Evolutionary conservation across 2,797 vertebrate genomes (phyloP), one percentile per base, ranked within the genome.

Genomic region (Luscinia megarhynchos): DNA sequence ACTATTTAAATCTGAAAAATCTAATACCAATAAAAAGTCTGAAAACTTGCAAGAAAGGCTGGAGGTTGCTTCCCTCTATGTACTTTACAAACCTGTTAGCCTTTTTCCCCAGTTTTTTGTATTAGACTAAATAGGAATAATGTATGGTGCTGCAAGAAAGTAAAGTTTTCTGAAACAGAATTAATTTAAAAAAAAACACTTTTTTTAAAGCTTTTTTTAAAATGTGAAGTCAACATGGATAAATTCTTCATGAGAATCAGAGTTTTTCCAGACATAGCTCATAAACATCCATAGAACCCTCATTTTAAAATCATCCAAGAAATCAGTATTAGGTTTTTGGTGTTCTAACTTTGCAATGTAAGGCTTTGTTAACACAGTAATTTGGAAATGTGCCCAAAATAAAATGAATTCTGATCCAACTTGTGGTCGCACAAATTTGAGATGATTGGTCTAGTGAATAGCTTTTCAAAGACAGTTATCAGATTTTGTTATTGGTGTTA

Each of bases 181-280:
- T 54, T 13, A 19, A 54, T 54, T 6, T 23, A 7, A 2, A 70
- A 86, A 73, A 64, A 43, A 1, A 2, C 2, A 1, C 1, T 11
- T 12, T 26, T 89, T 72, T 50, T 27, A 53, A 53, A 53, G 11
- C 29, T 30, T 30, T 53, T 53, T 34, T 34, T 34, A 34, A 34
- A 34, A 6, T n/a, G 9, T 57, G 23, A 81, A 38, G 29, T 75
- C 32, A 78, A 3, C 12, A 22, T 50, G 32, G 45, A 53, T 13
- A 51, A 45, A 74, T 63, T 59, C 22, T 70, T 11, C 11, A 11
- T 67, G 58, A 70, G 14, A 59, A 53, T 51, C 12, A 3, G 30
- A 50, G 26, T 59, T 74, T 13, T 57, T 88, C 3, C 84, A 78
- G 41, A 59, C 1, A 3, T 43, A 55, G 24, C n/a, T 84, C 1